phyloP scores from a whole-genome alignment of 2,797 vertebrate species.

The Trematomus bernacchii region DNA sequence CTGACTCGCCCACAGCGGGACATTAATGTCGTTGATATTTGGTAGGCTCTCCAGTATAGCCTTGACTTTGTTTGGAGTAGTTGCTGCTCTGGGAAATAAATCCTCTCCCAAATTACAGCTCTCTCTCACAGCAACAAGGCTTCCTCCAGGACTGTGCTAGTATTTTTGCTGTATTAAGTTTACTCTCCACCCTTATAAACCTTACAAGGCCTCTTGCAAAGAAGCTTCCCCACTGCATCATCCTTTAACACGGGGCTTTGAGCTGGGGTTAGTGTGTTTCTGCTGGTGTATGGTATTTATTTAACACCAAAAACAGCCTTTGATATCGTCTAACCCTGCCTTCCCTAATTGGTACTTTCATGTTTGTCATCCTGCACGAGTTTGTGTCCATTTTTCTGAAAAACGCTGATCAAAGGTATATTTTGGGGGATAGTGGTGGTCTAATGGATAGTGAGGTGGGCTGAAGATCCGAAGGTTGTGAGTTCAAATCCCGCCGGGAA shows the following conservation, averaged over 20 bases:
- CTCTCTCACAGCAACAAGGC: background rate
- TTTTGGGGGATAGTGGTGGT: too few species aligned
- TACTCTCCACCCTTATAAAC: background rate
- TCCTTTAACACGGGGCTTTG: conserved; percentile 2
- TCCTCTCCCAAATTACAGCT: background rate
- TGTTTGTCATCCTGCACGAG: background rate
- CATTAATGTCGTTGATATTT: conserved; percentile 24
- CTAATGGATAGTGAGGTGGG: too few species aligned
- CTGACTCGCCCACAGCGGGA: conserved; percentile 10
- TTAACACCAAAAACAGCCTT: background rate
- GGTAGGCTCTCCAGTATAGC: background rate
- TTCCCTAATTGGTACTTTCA: background rate
- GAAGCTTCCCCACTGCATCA: conserved; percentile 6
- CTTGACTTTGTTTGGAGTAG: conserved; percentile 7
- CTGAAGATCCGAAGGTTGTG: too few species aligned
- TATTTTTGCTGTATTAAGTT: conserved; percentile 18
- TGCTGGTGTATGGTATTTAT: background rate
- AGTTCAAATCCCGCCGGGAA: too few species aligned
- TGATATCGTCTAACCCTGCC: background rate
- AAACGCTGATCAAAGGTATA: background rate
- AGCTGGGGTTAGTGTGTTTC: background rate
- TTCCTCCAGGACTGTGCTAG: background rate
- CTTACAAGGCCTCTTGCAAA: background rate
- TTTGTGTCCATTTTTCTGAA: background rate
- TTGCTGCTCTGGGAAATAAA: conserved; percentile 28